Evolutionary conservation across 2,113 vertebrate species (phyloP).

Genomic region (Syngnathus floridae): DNA sequence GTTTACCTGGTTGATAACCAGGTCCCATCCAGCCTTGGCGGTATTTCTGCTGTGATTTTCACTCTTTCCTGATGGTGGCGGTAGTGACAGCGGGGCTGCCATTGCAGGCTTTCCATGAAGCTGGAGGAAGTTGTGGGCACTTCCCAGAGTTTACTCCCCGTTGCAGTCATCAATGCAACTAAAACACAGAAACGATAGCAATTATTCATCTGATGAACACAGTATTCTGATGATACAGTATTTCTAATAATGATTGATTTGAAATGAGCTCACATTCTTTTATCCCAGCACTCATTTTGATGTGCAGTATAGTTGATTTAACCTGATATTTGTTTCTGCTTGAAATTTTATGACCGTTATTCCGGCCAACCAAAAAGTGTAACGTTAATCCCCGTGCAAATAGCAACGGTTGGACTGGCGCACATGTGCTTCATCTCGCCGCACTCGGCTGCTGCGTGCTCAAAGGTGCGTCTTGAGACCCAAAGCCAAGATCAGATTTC

Average conservation of each 20-base stretch:
- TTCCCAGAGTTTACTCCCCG: slow-evolving; percentile 66
- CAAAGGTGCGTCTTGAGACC: neutral
- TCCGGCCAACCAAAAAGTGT: neutral
- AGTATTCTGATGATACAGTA: too few relatives aligned
- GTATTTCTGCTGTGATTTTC: slow-evolving; percentile 66
- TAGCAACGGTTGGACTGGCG: slow-evolving; percentile 32
- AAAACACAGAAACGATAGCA: slow-evolving; percentile 14
- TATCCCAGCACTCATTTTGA: too few relatives aligned
- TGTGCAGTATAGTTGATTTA: too few relatives aligned
- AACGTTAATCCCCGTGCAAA: slow-evolving; percentile 31
- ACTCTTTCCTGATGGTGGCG: slow-evolving; percentile 71
- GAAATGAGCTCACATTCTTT: too few relatives aligned
- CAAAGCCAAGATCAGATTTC: slow-evolving; percentile 13
- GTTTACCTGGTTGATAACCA: slow-evolving; percentile 84
- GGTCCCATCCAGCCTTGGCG: slow-evolving; percentile 76
- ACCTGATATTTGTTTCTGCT: too few relatives aligned
- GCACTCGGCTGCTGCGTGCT: slow-evolving; percentile 10
- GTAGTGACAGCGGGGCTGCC: slow-evolving; percentile 74
- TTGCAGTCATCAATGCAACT: slow-evolving; percentile 56
- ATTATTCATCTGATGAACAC: slow-evolving; percentile 18
- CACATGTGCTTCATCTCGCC: slow-evolving; percentile 41
- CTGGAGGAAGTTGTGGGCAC: slow-evolving; percentile 46
- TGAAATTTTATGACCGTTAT: too few relatives aligned
- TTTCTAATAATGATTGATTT: too few relatives aligned
- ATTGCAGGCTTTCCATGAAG: slow-evolving; percentile 51